Evolutionary conservation across 2,113 vertebrate species (phyloP).

Genomic region (Pungitius pungitius): DNA sequence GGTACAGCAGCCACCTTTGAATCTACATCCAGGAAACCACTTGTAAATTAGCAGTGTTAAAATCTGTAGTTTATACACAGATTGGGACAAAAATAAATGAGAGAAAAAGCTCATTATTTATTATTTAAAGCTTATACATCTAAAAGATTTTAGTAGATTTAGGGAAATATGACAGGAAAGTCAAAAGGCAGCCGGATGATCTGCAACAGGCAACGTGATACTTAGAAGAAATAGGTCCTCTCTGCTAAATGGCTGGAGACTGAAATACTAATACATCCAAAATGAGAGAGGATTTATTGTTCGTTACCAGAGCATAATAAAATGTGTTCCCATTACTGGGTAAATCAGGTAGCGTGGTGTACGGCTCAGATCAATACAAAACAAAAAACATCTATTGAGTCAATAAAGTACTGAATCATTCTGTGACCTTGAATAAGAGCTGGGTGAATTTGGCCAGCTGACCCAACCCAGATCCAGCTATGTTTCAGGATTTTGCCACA

Average conservation of each 20-base stretch:
- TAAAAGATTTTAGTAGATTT: too few relatives aligned
- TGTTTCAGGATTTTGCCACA: conserved; percentile 69
- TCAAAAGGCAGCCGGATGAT: conserved; percentile 8
- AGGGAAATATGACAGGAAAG: not conserved
- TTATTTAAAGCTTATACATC: not conserved
- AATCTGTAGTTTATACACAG: conserved; percentile 10
- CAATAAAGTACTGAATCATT: conserved; percentile 27
- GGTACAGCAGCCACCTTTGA: not conserved
- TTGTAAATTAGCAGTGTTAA: not conserved
- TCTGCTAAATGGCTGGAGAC: not conserved
- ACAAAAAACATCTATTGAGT: not conserved
- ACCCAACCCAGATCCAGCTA: conserved; percentile 62
- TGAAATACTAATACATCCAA: conserved; percentile 2
- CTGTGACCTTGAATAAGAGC: conserved; percentile 60
- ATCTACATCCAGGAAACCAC: conserved; percentile 6
- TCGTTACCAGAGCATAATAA: not conserved
- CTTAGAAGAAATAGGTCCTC: not conserved
- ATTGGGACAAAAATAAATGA: not conserved
- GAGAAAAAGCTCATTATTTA: not conserved
- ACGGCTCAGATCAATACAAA: not conserved
- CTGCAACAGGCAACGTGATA: not conserved
- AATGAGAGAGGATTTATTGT: not conserved
- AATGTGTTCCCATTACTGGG: not conserved
- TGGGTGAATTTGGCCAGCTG: conserved; percentile 62
- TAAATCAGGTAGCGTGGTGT: not conserved